Conservation (phyloP, 1,140 invertebrate species). For the Chionoecetes opilio region DNA sequence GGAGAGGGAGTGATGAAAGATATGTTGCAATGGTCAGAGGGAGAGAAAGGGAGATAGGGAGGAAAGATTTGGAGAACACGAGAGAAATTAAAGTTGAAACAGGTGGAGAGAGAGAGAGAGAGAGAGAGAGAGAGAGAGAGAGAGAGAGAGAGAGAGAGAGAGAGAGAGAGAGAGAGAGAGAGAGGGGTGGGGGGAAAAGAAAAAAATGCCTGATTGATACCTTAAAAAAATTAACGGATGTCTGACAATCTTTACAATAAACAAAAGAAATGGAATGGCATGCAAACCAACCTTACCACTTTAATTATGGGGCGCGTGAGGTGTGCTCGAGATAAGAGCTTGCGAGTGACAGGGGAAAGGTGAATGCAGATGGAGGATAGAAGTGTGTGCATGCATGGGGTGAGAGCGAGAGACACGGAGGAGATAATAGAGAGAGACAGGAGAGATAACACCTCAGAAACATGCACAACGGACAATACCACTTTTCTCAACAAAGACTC, state of each 20-base stretch:
- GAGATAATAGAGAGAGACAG: too few species aligned
- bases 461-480: slow-evolving; percentile 17
- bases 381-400: background rate
- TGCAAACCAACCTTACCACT: background rate
- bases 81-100: background rate
- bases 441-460: background rate
- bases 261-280: background rate
- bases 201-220: background rate
- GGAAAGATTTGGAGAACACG: background rate
- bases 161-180: background rate
- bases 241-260: background rate
- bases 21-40: background rate
- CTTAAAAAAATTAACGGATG: background rate
- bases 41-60: background rate
- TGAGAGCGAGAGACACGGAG: too few species aligned
- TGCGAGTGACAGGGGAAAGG: background rate
- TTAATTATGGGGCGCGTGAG: background rate
- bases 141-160: background rate
- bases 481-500: background rate
- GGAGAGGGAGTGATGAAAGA: background rate
- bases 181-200: background rate
- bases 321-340: background rate
- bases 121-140: background rate
- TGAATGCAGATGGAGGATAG: background rate
- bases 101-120: background rate